A percentile compares a stretch with the other conserved stretches of the same genome.
These are phyloP conservation scores for Apocrypta bakeri DNA, from an alignment of 1,140 invertebrate species.

Conservation along the genomic window DNA sequence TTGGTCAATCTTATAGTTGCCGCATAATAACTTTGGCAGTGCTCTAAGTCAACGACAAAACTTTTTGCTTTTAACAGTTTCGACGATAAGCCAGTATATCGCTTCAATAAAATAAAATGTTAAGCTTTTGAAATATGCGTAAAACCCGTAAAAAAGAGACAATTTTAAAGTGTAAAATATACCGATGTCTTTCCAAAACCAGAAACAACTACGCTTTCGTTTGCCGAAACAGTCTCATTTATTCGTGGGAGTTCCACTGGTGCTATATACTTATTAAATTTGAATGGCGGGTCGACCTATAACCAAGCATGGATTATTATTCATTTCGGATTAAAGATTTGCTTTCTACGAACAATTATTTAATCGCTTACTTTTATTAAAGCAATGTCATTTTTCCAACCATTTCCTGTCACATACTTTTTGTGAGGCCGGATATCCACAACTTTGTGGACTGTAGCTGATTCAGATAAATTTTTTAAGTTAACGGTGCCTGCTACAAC, in stretches of 20 bases:
- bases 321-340: not conserved
- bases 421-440: not conserved
- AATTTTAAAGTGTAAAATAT: not conserved
- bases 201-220: not conserved
- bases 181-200: not conserved
- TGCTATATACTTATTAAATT: not conserved
- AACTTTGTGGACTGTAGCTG: not conserved
- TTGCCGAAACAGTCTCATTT: not conserved
- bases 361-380: not conserved
- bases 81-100: not conserved
- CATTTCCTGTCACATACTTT: not conserved
- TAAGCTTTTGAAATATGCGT: not conserved
- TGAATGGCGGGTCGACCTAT: not conserved
- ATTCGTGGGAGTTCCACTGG: not conserved
- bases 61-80: not conserved
- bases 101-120: not conserved
- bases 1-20: not conserved
- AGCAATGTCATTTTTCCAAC: not conserved
- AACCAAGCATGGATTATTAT: too few species aligned
- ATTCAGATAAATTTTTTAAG: not conserved
- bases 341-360: not conserved
- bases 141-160: not conserved
- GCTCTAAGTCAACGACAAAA: not conserved
- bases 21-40: not conserved
- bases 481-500: not conserved